Evolutionary conservation across 2,888 invertebrate genomes (phyloP).

Genomic region (Dynastes grantii): DNA sequence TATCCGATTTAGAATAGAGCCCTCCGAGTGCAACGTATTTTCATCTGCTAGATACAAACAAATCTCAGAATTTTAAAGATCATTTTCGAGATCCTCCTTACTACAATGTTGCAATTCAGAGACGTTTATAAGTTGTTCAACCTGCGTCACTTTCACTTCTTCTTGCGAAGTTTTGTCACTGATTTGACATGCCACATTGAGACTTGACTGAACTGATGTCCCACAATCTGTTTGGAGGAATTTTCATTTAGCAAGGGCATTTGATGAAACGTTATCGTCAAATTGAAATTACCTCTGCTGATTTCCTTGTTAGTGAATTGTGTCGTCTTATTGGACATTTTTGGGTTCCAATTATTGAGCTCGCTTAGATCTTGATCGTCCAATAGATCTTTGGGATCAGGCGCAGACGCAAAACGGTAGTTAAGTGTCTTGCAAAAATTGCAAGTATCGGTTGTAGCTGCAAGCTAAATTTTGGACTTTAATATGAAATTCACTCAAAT

Average conservation of each 20-base stretch:
- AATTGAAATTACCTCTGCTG: slow-evolving; percentile 11
- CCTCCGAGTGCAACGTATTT: too few species aligned
- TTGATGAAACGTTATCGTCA: too few species aligned
- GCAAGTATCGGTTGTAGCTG: slow-evolving; percentile 33
- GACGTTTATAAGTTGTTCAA: background rate
- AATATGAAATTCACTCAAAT: background rate
- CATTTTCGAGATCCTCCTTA: too few species aligned
- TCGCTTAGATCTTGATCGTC: slow-evolving; percentile 49
- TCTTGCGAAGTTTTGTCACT: too few species aligned
- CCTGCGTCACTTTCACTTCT: background rate
- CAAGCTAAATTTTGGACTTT: slow-evolving; percentile 46
- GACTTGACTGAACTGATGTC: background rate
- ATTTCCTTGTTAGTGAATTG: slow-evolving; percentile 20
- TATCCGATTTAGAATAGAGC: too few species aligned
- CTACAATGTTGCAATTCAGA: background rate
- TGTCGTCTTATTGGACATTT: slow-evolving; percentile 9
- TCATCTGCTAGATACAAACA: too few species aligned
- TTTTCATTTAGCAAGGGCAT: background rate
- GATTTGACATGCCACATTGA: too few species aligned
- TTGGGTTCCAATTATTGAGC: slow-evolving; percentile 49
- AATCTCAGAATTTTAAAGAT: too few species aligned
- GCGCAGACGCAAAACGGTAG: slow-evolving; percentile 9
- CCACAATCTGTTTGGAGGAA: background rate
- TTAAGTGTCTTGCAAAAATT: slow-evolving; percentile 46
- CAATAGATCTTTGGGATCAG: slow-evolving; percentile 38